Evolutionary conservation across 2,113 vertebrate species (phyloP).

Genomic region (Dasyurus viverrinus): DNA sequence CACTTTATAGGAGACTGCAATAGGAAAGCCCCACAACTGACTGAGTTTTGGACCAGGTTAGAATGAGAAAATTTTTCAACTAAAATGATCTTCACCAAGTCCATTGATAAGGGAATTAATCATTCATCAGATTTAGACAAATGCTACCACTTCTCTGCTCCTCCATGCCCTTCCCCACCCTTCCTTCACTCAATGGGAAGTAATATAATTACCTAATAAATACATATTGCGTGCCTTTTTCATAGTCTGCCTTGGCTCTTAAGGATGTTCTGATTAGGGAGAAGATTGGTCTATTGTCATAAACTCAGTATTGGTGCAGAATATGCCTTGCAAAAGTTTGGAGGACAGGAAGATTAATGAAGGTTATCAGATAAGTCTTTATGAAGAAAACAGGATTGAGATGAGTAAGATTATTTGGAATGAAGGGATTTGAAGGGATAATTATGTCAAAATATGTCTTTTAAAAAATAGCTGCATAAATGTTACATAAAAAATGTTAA

Average conservation of each 20-base stretch:
- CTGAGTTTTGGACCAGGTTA: neutral
- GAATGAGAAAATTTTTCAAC: neutral
- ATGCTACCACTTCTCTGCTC: neutral
- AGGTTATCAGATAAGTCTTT: neutral
- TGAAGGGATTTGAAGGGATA: neutral
- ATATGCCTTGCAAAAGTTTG: neutral
- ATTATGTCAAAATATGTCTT: neutral
- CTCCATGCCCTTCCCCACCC: neutral
- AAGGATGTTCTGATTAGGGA: neutral
- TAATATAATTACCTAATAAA: neutral
- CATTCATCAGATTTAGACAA: neutral
- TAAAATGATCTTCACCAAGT: neutral
- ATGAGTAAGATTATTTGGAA: neutral
- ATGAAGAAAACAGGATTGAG: neutral
- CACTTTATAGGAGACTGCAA: neutral
- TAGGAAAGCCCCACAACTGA: neutral
- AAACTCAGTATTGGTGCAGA: neutral
- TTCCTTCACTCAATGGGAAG: neutral
- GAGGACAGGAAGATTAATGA: neutral
- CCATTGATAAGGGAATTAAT: neutral
- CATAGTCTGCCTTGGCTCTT: neutral
- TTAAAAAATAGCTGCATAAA: neutral
- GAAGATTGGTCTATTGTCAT: neutral
- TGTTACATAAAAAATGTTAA: conserved; percentile 11
- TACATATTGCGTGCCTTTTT: neutral